A percentile compares a stretch with the other conserved stretches of the same genome.
These are phyloP conservation scores for Uropetala carovei DNA, from an alignment of 2,888 invertebrate genomes.

Conservation along the genomic window DNA sequence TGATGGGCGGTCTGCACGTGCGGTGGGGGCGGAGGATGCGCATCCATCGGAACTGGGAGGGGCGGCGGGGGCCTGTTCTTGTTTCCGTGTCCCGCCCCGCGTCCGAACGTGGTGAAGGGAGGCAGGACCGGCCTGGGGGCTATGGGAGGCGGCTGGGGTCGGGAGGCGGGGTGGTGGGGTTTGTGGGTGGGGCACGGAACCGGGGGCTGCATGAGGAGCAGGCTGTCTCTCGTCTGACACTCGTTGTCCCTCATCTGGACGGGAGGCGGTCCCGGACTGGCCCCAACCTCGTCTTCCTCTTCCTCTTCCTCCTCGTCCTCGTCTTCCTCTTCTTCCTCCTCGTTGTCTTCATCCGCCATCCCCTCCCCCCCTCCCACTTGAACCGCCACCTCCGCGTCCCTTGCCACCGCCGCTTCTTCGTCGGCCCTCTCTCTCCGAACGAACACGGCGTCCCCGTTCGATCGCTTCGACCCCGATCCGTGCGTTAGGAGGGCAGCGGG, in stretches of 20 bases:
- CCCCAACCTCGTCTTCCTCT: conserved; percentile 68
- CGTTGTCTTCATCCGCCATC: conserved; percentile 18
- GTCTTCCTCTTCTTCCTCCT: conserved; percentile 67
- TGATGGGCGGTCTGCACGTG: conserved; percentile 74
- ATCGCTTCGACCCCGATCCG: conserved; percentile 49
- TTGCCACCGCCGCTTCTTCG: conserved; percentile 67
- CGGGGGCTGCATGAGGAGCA: conserved; percentile 75
- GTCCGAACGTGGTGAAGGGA: conserved; percentile 48
- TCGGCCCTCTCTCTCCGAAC: conserved; percentile 66
- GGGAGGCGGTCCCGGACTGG: conserved; percentile 66
- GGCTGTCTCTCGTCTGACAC: conserved; percentile 90
- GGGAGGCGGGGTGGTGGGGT: conserved; percentile 67
- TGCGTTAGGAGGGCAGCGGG: conserved; percentile 45
- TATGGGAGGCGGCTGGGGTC: conserved; percentile 70
- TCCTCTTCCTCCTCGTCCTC: conserved; percentile 67
- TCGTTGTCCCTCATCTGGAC: conserved; percentile 84
- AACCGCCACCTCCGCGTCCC: conserved; percentile 70
- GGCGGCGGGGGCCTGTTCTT: conserved; percentile 65
- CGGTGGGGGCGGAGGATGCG: conserved; percentile 69
- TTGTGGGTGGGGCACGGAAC: conserved; percentile 66
- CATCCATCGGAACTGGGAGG: conserved; percentile 41
- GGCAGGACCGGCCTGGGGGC: conserved; percentile 67
- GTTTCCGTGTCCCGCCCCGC: conserved; percentile 60
- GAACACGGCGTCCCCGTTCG: conserved; percentile 65
- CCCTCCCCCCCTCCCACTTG: conserved; percentile 70